Evolutionary conservation across 1,140 invertebrate genomes (phyloP).

Genomic region (Heliconius hewitsoni): DNA sequence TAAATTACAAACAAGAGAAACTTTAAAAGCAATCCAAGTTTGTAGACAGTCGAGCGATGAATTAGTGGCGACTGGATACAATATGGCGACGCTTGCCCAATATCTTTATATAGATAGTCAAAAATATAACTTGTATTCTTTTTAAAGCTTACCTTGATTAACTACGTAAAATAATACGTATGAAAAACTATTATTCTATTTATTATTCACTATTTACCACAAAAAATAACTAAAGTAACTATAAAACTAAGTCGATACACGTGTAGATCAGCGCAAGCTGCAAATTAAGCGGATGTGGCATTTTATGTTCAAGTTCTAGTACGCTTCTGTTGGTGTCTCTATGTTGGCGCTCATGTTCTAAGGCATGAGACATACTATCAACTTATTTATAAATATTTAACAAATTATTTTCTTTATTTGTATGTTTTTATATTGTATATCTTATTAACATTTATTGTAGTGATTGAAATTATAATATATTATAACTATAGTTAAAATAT

Average conservation of each 20-base stretch:
- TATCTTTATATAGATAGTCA: constrained; percentile 8
- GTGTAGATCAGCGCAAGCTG: neutral
- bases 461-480: neutral
- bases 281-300: constrained; percentile 2
- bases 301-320: neutral
- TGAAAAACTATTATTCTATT: constrained; percentile 8
- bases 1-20: neutral
- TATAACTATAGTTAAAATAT: neutral
- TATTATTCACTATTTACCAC: neutral
- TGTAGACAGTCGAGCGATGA: neutral
- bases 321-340: neutral
- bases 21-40: constrained; percentile 12
- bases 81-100: constrained; percentile 7
- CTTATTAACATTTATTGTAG: neutral
- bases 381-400: neutral
- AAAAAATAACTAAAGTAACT: neutral
- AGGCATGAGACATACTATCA: neutral
- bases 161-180: neutral
- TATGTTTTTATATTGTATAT: neutral
- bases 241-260: neutral
- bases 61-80: neutral
- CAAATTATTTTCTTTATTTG: neutral
- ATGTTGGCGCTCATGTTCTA: neutral
- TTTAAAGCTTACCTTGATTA: constrained; percentile 6
- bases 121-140: constrained; percentile 14